Evolutionary conservation across 2,888 invertebrate genomes (phyloP), one percentile per base, ranked within the genome.

Genomic region (Orchesellides sinensis): DNA sequence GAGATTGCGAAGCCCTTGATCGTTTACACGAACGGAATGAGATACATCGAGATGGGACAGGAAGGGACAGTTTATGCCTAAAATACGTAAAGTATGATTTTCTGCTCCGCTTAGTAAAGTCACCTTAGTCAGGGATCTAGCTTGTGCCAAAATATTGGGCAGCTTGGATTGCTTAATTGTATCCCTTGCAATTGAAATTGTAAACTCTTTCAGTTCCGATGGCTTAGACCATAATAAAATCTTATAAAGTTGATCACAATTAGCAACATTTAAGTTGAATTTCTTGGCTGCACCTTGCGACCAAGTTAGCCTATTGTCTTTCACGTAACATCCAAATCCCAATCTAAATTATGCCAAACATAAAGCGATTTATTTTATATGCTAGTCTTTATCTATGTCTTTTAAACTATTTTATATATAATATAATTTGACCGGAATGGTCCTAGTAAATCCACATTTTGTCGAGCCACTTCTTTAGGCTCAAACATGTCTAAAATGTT

Each of bases 51-150:
- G n/a, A 17, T 35, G 12, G 19, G 27, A n/a, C 2, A 85, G 27
- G 14, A 17, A n/a, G n/a, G 83, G 85, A 29, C 85, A 85, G 45
- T 79, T 68, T 5, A 70, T 3, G 12, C 85, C 85, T 14, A 85
- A 17, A 29, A 85, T 70, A n/a, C 83, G 21, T 8, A 85, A 14
- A 0, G 75, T 54, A 40, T 83, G 83, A 25, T 85, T 70, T n/a
- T 82, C 82, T 0, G 82, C 83, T 17, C 85, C 85, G 12, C 74
- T 79, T 4, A 83, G n/a, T 2, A 85, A 21, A 1, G 83, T 83
- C 1, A 85, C 35, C 17, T 32, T 47, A 4, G 80, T 84, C n/a
- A 85, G 49, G 1, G 61, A 56, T 27, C 52, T 47, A 3, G 72
- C 77, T 49, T 79, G 47, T 2, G 83, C 82, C 10, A 85, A 27